Conservation (phyloP, 2,113 vertebrate species). For the Scomber japonicus region DNA sequence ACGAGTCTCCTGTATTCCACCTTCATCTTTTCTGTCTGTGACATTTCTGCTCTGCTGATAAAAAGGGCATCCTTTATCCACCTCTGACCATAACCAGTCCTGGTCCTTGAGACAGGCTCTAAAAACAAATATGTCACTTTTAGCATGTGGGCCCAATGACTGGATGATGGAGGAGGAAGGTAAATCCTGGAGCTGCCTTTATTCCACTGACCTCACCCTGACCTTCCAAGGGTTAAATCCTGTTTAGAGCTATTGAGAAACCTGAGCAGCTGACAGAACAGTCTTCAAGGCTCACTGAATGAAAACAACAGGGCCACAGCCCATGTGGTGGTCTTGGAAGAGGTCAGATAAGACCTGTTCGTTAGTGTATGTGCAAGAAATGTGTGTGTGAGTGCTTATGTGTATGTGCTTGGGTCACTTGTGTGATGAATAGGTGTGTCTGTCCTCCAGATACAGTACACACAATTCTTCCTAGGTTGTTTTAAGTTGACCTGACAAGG, state of each 20-base stretch:
- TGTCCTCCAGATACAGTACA: not conserved
- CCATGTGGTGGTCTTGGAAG: constrained; percentile 43
- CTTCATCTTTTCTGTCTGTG: not conserved
- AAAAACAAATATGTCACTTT: constrained; percentile 52
- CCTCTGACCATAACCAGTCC: constrained; percentile 10
- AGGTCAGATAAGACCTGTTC: constrained; percentile 39
- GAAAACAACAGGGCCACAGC: constrained; percentile 39
- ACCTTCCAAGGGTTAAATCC: constrained; percentile 63
- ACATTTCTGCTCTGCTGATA: constrained; percentile 25
- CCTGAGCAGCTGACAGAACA: constrained; percentile 48
- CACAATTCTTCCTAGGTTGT: constrained; percentile 1
- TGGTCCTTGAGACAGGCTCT: constrained; percentile 13
- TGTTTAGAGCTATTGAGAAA: constrained; percentile 58
- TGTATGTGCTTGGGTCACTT: not conserved
- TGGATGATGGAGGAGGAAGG: constrained; percentile 45
- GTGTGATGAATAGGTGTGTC: too few species aligned
- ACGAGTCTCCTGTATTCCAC: not conserved
- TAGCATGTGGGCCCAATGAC: not conserved
- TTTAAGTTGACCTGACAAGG: constrained; percentile 18
- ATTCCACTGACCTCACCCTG: constrained; percentile 66
- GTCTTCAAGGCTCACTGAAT: constrained; percentile 43
- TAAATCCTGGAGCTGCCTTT: constrained; percentile 71
- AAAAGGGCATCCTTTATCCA: constrained; percentile 5
- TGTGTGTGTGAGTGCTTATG: not conserved
- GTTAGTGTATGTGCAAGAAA: not conserved